These are phyloP conservation scores for Albula goreensis DNA, from an alignment of 2,113 vertebrate genomes.

Conservation along the genomic window DNA sequence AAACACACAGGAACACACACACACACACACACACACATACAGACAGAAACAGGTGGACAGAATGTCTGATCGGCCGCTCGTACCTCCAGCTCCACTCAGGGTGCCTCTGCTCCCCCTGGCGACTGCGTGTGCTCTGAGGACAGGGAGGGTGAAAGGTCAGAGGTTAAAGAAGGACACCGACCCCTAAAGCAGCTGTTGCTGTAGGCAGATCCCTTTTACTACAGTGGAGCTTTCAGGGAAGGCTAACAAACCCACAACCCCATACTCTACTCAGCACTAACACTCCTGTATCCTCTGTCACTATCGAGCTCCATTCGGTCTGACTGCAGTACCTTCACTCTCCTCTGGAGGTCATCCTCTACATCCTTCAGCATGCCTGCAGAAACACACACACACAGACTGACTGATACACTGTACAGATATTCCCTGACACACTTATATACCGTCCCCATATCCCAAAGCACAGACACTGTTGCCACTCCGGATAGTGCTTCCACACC, in stretches of 20 bases:
- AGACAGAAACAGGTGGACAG: background rate
- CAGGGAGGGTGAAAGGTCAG: constrained; percentile 31
- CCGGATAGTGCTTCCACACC: background rate
- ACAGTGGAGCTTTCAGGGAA: no score
- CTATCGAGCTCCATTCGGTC: background rate
- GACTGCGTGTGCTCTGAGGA: constrained; percentile 90
- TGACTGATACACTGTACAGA: background rate
- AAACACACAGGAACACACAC: background rate
- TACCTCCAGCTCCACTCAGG: constrained; percentile 96
- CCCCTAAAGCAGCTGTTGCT: background rate
- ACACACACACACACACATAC: background rate
- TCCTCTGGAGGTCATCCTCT: constrained; percentile 95
- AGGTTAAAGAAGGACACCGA: background rate
- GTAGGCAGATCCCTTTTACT: no score
- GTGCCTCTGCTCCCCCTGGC: constrained; percentile 95
- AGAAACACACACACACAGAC: background rate
- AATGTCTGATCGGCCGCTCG: background rate
- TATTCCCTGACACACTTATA: background rate
- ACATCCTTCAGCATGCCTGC: constrained; percentile 98
- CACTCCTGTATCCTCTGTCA: no score
- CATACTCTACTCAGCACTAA: no score
- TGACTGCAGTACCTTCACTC: constrained; percentile 84
- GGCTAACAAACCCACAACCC: no score
- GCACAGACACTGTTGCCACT: background rate
- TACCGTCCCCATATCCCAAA: background rate